Evolutionary conservation across 2,888 invertebrate genomes (phyloP).

Genomic region (Cosmorhoe ocellata): DNA sequence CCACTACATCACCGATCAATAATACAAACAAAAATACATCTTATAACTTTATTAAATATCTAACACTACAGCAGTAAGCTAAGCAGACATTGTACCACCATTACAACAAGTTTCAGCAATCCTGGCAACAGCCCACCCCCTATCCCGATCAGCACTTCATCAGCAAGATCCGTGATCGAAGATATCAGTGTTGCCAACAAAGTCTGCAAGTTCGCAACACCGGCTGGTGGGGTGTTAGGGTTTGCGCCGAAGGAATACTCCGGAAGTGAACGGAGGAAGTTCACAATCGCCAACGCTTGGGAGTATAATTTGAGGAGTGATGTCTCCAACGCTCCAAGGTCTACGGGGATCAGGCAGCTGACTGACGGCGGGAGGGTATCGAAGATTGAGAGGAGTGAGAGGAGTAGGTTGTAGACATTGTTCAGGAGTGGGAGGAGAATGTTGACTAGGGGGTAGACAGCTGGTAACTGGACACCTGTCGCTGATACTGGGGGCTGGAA

Average conservation of each 20-base stretch:
- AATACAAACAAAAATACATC: no score
- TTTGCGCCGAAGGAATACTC: constrained; percentile 71
- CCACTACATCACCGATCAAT: no score
- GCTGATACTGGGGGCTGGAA: constrained; percentile 66
- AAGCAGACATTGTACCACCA: constrained; percentile 60
- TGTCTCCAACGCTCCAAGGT: constrained; percentile 68
- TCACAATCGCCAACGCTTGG: constrained; percentile 72
- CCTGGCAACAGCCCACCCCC: constrained; percentile 70
- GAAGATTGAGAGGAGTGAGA: constrained; percentile 72
- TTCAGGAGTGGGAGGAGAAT: constrained; percentile 70
- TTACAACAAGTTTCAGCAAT: constrained; percentile 61
- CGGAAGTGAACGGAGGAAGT: constrained; percentile 63
- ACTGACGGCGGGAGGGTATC: constrained; percentile 70
- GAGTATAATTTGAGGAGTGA: constrained; percentile 70
- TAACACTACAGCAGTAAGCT: constrained; percentile 49
- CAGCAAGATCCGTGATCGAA: constrained; percentile 58
- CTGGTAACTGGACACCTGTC: constrained; percentile 61
- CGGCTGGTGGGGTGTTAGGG: constrained; percentile 55
- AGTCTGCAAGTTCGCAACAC: constrained; percentile 57
- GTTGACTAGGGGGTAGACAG: constrained; percentile 74
- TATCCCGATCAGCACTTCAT: constrained; percentile 60
- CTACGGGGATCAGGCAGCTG: constrained; percentile 68
- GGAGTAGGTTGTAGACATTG: constrained; percentile 74
- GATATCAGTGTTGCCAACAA: constrained; percentile 57
- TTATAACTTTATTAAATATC: constrained; percentile 18